A percentile compares a stretch with the other conserved stretches of the same genome.
phyloP scores from a whole-genome alignment of 1,140 invertebrate species.

The Drosophila bocki region DNA sequence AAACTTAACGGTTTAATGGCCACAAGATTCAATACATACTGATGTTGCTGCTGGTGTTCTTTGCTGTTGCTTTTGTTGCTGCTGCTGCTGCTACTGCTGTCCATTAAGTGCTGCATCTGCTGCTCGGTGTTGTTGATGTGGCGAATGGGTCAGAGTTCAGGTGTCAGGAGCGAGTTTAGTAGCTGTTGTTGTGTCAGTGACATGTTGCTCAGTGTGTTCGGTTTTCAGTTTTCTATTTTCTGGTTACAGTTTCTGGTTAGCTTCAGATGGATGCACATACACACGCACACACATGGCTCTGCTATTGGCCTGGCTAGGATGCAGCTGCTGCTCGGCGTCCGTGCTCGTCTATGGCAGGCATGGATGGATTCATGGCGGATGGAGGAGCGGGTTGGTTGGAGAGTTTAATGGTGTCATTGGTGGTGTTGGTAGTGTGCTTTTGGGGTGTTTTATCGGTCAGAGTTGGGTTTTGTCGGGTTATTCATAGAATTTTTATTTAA shows the following conservation, averaged over 20 bases:
- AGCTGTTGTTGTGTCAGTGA: constrained; percentile 47
- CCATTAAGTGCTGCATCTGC: constrained; percentile 31
- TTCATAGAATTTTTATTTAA: constrained; percentile 20
- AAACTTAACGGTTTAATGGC: constrained; percentile 72
- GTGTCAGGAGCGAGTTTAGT: constrained; percentile 28
- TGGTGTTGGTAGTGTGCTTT: constrained; percentile 35
- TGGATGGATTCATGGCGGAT: constrained; percentile 45
- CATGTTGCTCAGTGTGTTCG: constrained; percentile 21
- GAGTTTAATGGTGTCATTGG: constrained; percentile 29
- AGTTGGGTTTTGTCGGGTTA: constrained; percentile 21
- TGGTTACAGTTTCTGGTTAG: constrained; percentile 38
- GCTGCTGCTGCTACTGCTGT: constrained; percentile 22
- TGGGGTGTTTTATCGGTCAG: constrained; percentile 18
- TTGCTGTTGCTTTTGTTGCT: constrained; percentile 27
- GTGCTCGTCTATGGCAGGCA: constrained; percentile 42
- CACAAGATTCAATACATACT: constrained; percentile 73
- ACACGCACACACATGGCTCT: constrained; percentile 13
- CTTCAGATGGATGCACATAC: constrained; percentile 33
- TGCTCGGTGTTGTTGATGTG: constrained; percentile 38
- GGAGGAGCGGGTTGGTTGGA: constrained; percentile 31
- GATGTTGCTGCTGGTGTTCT: constrained; percentile 37
- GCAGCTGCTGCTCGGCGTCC: constrained; percentile 31
- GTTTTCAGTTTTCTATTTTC: constrained; percentile 16
- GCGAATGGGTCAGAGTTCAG: constrained; percentile 39
- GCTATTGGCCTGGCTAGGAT: constrained; percentile 31